Evolutionary conservation across 2,888 invertebrate species (phyloP).

Genomic region (Ectemnius lituratus): DNA sequence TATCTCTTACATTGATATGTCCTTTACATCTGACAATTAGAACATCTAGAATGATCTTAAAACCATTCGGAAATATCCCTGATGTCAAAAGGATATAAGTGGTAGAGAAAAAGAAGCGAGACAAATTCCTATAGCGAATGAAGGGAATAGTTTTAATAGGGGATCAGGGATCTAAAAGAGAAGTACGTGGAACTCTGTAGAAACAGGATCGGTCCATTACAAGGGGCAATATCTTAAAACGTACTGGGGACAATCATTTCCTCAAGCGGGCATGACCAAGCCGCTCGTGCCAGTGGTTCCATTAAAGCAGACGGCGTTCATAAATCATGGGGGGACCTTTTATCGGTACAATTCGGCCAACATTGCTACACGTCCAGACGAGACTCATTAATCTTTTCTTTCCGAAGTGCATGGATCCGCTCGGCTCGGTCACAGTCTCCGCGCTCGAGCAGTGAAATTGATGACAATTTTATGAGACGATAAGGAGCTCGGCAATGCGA

Average conservation of each 20-base stretch:
- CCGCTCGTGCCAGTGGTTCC: conserved; percentile 26
- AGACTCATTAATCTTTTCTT: conserved; percentile 47
- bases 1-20: no score
- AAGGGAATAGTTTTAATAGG: no score
- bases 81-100: no score
- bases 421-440: conserved; percentile 28
- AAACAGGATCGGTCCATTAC: conserved; percentile 1
- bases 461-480: conserved; percentile 34
- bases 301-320: conserved; percentile 37
- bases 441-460: conserved; percentile 41
- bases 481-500: not conserved
- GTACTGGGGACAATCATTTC: conserved; percentile 37
- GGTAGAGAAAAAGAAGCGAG: no score
- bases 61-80: no score
- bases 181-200: not conserved
- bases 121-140: no score
- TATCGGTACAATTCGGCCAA: conserved; percentile 51
- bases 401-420: conserved; percentile 34
- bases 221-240: conserved; percentile 41
- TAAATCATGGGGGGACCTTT: conserved; percentile 52
- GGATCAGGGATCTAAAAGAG: no score
- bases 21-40: no score
- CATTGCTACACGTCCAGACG: conserved; percentile 37
- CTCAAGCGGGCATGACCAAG: conserved; percentile 10
- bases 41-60: no score